Percentiles rank a stretch among this genome's conserved stretches.
Conservation (phyloP, 2,888 invertebrate species). For the Latrodectus elegans region DNA sequence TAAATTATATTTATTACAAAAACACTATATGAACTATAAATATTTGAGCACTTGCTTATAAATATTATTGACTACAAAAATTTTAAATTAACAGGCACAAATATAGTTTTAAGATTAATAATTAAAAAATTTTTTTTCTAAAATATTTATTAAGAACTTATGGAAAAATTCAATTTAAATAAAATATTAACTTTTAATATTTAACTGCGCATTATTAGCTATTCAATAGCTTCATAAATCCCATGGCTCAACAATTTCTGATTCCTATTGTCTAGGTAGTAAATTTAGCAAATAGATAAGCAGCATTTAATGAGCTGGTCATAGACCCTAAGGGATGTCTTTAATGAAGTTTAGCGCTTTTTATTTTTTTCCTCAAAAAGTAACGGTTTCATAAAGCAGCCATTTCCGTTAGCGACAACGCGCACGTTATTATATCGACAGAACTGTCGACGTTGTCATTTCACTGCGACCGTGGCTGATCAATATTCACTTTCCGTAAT, state of each 20-base stretch:
- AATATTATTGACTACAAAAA: too few species aligned
- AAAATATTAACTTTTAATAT: too few species aligned
- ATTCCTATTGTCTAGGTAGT: not conserved
- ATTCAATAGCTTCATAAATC: too few species aligned
- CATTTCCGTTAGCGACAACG: conserved; percentile 6
- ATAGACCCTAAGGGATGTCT: not conserved
- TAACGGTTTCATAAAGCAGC: not conserved
- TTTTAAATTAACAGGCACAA: too few species aligned
- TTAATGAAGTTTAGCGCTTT: not conserved
- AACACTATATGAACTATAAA: too few species aligned
- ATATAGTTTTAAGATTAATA: too few species aligned
- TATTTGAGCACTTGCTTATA: too few species aligned
- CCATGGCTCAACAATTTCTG: too few species aligned
- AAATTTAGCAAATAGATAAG: not conserved
- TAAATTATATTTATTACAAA: too few species aligned
- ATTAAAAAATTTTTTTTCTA: not conserved
- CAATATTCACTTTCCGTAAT: conserved; percentile 3
- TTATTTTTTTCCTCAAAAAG: not conserved
- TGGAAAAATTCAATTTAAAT: too few species aligned
- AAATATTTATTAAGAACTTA: too few species aligned
- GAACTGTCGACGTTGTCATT: conserved; percentile 10
- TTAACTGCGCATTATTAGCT: too few species aligned
- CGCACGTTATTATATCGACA: conserved; percentile 6
- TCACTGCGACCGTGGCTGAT: not conserved
- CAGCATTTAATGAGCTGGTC: not conserved